Conservation (phyloP, 2,113 vertebrate species). For the Mustelus asterias region DNA sequence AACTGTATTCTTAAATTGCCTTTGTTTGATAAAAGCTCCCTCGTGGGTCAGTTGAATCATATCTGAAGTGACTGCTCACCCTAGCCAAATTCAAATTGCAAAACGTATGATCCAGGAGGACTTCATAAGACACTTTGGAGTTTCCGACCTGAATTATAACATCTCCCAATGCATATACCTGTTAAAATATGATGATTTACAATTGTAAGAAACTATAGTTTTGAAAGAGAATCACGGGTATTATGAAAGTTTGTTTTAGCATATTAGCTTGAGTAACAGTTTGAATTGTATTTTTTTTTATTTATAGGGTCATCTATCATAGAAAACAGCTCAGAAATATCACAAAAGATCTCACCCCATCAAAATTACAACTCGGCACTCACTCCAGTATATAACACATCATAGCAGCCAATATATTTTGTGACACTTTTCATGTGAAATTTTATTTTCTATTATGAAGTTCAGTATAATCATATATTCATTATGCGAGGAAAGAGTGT, state of each 20-base stretch:
- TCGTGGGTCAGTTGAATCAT: no score
- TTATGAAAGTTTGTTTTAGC: not conserved
- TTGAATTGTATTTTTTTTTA: conserved; percentile 14
- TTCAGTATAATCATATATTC: not conserved
- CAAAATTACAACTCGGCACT: not conserved
- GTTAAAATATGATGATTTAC: not conserved
- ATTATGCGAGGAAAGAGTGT: not conserved
- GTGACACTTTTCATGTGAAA: not conserved
- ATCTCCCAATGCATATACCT: not conserved
- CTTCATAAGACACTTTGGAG: no score
- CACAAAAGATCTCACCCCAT: not conserved
- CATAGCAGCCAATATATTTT: not conserved
- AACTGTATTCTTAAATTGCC: no score
- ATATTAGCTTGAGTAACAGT: not conserved
- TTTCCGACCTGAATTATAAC: no score
- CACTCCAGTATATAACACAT: not conserved
- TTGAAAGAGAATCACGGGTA: not conserved
- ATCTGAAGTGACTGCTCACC: no score
- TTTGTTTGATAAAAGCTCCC: no score
- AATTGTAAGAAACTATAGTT: not conserved
- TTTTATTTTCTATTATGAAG: not conserved
- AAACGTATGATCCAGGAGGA: no score
- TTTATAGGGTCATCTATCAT: not conserved
- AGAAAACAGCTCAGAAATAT: not conserved
- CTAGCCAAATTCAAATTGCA: no score